Base-by-base conservation (phyloP, 2,113 vertebrate species). In the Notiomystis cincta region DNA sequence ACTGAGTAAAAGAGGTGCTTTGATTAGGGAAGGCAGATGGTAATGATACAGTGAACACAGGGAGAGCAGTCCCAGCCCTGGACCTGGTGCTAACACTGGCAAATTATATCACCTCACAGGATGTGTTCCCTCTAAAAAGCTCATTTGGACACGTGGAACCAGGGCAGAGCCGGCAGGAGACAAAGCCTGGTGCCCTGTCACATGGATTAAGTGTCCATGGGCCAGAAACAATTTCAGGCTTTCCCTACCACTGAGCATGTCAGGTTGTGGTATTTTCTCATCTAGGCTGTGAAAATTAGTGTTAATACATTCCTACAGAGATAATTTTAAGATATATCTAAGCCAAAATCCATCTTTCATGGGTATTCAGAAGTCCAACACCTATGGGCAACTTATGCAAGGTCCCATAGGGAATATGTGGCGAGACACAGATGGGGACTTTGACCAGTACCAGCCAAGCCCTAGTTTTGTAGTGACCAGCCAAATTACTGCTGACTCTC, bases 111-210 rank as follows among this genome's bases (percentile, higher is more conserved):
- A 48, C n/a, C 19, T 70, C 8, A 1, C 1, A 3, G 67, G 15
- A 25, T 25, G 8, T 44, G 51, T 27, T 89, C 50, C 19, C 54
- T 61, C 9, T 7, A n/a, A 53, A 81, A 54, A 53, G 10, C 14
- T 54, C 35, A 13, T 77, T 62, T 58, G 21, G 31, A 25, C 3
- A 9, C 11, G 1, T 40, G 37, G 19, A 61, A 51, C 12, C 33
- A 53, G 44, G 40, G 38, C 40, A 61, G 3, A 3, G 27, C 31
- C 0, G 0, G 10, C 33, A 37, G 62, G 12, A 72, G 13, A 20
- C 44, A 79, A 79, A 88, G 42, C 6, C 44, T 7, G 2, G 21
- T 51, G 64, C 35, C 25, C 33, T 44, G 10, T 8, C 3, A 2
- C 2, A 1, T 1, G 6, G 10, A 13, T 56, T 67, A 50, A 56